phyloP scores from a whole-genome alignment of 1,140 invertebrate genomes.

The Drosophila arizonae region DNA sequence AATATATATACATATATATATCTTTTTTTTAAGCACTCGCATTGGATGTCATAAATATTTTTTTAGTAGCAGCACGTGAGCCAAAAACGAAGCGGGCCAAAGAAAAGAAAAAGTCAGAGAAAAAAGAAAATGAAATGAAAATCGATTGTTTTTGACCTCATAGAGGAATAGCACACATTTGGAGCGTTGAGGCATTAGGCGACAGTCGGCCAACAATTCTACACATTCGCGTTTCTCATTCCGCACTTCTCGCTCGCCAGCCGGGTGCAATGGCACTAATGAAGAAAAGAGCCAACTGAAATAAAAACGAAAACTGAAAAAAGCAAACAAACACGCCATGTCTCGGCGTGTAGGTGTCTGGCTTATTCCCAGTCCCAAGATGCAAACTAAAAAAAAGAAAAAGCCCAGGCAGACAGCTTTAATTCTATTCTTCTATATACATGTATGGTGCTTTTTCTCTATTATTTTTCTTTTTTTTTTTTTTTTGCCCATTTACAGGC shows the following conservation, averaged over 20 bases:
- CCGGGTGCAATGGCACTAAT: conserved; percentile 75
- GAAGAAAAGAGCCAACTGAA: conserved; percentile 37
- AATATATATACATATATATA: conserved; percentile 3
- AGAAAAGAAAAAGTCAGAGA: conserved; percentile 21
- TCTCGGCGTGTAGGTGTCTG: conserved; percentile 31
- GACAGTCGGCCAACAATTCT: conserved; percentile 37
- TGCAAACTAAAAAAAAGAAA: conserved; percentile 1
- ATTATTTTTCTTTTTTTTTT: conserved; percentile 1
- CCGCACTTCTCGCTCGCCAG: conserved; percentile 12
- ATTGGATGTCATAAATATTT: conserved; percentile 36
- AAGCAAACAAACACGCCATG: conserved; percentile 75
- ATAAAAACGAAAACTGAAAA: conserved; percentile 28
- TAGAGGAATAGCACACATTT: conserved; percentile 66
- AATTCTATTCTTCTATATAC: conserved; percentile 35
- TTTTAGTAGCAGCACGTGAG: conserved; percentile 58
- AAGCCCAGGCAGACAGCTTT: conserved; percentile 40
- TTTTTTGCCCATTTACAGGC: conserved; percentile 55
- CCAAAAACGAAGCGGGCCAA: conserved; percentile 40
- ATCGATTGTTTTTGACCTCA: conserved; percentile 80
- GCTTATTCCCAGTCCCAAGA: conserved; percentile 52
- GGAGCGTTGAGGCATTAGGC: conserved; percentile 58
- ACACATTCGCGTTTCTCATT: conserved; percentile 21
- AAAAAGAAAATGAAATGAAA: conserved; percentile 56
- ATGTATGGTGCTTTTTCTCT: neutral
- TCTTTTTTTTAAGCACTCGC: conserved; percentile 12